A percentile compares a stretch with the other conserved stretches of the same genome.
These are phyloP conservation scores for Clarias gariepinus DNA, from an alignment of 2,113 vertebrate genomes.

Conservation along the genomic window DNA sequence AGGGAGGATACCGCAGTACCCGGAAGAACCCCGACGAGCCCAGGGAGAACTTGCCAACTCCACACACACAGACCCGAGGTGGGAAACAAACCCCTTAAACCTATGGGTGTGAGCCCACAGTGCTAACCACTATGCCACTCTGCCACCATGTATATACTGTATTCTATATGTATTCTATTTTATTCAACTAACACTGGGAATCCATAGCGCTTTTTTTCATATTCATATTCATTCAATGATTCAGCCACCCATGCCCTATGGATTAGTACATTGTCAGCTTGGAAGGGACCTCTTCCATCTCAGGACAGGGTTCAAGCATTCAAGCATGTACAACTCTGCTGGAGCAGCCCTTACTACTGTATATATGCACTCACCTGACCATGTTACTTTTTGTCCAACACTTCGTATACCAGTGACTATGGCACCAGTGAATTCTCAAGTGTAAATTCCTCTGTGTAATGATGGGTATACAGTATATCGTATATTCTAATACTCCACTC, in stretches of 20 bases:
- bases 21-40: no score
- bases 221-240: neutral
- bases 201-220: neutral
- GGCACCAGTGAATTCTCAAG: neutral
- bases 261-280: neutral
- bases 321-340: neutral
- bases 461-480: neutral
- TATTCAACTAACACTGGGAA: neutral
- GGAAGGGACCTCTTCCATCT: neutral
- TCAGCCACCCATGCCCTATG: neutral
- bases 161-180: neutral
- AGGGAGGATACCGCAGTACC: no score
- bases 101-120: no score
- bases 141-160: neutral
- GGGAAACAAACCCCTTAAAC: no score
- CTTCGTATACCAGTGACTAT: constrained; percentile 1
- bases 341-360: no score
- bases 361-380: neutral
- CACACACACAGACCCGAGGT: no score
- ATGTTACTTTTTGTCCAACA: neutral
- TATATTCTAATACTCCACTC: neutral
- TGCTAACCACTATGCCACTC: no score
- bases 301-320: neutral
- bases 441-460: neutral
- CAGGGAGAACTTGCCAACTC: no score